These are phyloP conservation scores for Cordilura impudica DNA, from an alignment of 2,888 invertebrate species.

Conservation along the genomic window DNA sequence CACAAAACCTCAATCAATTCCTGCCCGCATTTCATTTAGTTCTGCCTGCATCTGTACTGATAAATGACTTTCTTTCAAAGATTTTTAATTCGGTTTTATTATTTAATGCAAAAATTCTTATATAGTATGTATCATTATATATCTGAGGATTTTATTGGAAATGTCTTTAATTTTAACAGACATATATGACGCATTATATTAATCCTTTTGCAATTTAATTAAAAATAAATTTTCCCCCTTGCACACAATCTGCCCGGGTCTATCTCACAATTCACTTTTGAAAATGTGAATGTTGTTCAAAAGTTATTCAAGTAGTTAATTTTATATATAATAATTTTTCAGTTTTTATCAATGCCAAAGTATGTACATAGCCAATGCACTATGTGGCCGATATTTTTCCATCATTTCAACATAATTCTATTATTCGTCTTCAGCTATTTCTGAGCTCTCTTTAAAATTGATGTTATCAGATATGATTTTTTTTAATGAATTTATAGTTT, in stretches of 20 bases:
- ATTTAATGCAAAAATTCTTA: too few species aligned
- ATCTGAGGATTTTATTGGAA: conserved; percentile 11
- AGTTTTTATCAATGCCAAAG: neutral
- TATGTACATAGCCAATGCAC: neutral
- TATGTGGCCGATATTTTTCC: too few species aligned
- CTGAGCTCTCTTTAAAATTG: too few species aligned
- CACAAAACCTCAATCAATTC: conserved; percentile 60
- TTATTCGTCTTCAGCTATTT: too few species aligned
- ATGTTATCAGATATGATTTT: too few species aligned
- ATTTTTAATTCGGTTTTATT: neutral
- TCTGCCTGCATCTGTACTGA: conserved; percentile 53
- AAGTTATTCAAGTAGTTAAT: conserved; percentile 54
- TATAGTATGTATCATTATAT: neutral
- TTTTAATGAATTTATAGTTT: too few species aligned
- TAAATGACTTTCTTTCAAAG: conserved; percentile 57
- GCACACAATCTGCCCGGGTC: conserved; percentile 17
- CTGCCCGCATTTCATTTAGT: conserved; percentile 10
- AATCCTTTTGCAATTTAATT: conserved; percentile 62
- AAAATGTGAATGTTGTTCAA: conserved; percentile 41
- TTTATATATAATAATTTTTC: conserved; percentile 5
- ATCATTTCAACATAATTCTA: too few species aligned
- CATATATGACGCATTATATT: conserved; percentile 48
- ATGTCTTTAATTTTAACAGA: conserved; percentile 33
- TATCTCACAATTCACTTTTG: conserved; percentile 18
- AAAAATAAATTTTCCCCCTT: conserved; percentile 56